A percentile compares a stretch with the other conserved stretches of the same genome.
Evolutionary conservation across 2,797 vertebrate genomes (phyloP).

Genomic region (Meda fulgida): DNA sequence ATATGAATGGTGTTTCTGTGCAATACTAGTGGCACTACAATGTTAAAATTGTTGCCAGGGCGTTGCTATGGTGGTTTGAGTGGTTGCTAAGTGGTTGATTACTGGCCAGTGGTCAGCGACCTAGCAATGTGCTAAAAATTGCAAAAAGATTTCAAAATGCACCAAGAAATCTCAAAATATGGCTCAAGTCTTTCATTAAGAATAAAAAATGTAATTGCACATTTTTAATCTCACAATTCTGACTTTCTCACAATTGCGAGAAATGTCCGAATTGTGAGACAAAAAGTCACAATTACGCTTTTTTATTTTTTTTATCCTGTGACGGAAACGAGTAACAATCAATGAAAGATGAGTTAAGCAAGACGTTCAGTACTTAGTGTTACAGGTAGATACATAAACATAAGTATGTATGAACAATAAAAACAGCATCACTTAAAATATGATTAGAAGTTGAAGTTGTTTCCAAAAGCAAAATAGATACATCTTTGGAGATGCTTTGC

Average conservation of each 20-base stretch:
- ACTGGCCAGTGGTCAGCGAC: background rate
- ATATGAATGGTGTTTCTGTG: background rate
- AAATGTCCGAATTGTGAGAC: background rate
- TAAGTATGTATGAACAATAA: background rate
- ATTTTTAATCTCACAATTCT: background rate
- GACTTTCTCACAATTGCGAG: background rate
- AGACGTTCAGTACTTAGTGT: background rate
- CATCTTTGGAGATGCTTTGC: background rate
- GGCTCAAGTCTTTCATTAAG: background rate
- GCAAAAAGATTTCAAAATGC: background rate
- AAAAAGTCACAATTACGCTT: background rate
- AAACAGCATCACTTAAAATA: background rate
- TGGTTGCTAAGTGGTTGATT: background rate
- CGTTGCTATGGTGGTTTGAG: background rate
- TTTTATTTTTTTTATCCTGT: background rate
- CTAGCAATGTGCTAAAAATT: background rate
- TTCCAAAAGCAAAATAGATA: background rate
- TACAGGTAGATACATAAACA: background rate
- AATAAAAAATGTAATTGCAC: background rate
- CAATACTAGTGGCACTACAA: background rate
- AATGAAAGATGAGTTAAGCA: no score
- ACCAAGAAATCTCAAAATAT: background rate
- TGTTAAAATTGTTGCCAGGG: background rate
- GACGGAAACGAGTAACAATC: background rate
- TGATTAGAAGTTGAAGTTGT: background rate